These are phyloP conservation scores for Alethe diademata DNA, from an alignment of 2,113 vertebrate genomes.

Conservation along the genomic window DNA sequence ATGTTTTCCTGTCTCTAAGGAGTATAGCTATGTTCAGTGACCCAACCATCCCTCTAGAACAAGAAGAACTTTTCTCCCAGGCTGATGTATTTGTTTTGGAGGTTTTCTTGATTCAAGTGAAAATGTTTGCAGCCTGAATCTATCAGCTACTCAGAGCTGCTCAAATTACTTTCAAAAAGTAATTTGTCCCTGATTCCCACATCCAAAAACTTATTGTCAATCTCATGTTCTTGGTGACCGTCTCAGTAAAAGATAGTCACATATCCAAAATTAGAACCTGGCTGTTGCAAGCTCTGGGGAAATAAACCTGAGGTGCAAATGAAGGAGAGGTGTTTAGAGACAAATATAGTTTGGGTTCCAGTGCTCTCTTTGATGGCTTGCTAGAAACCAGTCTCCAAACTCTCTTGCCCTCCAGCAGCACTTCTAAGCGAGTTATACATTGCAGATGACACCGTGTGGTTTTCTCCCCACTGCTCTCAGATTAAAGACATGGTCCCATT, in stretches of 20 bases:
- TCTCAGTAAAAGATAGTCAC: constrained; percentile 29
- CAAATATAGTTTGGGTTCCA: constrained; percentile 5
- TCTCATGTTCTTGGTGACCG: neutral
- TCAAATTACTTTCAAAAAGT: constrained; percentile 62
- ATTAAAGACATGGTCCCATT: neutral
- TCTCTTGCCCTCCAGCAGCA: neutral
- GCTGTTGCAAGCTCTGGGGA: constrained; percentile 20
- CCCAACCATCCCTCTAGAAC: neutral
- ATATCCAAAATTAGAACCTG: constrained; percentile 48
- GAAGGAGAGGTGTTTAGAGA: constrained; percentile 15
- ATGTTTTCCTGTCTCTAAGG: neutral
- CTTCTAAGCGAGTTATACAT: neutral
- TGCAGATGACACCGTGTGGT: neutral
- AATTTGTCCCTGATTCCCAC: constrained; percentile 50
- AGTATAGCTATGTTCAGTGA: neutral
- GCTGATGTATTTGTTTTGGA: neutral
- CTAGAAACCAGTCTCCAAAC: neutral
- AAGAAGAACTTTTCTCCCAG: neutral
- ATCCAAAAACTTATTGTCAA: constrained; percentile 55
- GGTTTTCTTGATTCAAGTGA: constrained; percentile 8
- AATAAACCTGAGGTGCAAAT: constrained; percentile 56
- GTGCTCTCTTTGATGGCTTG: neutral
- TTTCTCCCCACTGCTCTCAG: neutral
- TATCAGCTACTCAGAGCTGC: constrained; percentile 1
- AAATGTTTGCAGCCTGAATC: constrained; percentile 16